Conservation (phyloP, 1,140 invertebrate species). For the Phortica variegata region DNA sequence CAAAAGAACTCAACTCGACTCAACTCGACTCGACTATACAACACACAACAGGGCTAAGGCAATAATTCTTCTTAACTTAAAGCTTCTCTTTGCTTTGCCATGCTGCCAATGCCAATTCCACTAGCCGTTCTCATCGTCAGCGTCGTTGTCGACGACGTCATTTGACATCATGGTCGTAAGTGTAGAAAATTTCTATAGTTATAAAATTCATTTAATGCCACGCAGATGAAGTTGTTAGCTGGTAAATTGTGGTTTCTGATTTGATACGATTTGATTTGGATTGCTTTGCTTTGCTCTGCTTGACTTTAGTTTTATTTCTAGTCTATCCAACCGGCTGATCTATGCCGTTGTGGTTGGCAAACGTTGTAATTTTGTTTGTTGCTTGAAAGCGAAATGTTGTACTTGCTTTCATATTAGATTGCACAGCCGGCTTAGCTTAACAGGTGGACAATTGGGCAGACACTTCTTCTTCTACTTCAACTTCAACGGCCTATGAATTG, state of each 20-base stretch:
- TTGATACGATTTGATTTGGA: slow-evolving; percentile 9
- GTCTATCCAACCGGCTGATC: no score
- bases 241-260: slow-evolving; percentile 27
- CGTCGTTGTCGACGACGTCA: no score
- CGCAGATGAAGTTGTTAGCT: slow-evolving; percentile 50
- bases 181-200: no score
- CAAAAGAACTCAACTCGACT: slow-evolving; percentile 11
- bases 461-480: slow-evolving; percentile 2
- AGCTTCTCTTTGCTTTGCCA: slow-evolving; percentile 4
- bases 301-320: slow-evolving; percentile 13
- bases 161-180: no score
- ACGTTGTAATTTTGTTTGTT: slow-evolving; percentile 43
- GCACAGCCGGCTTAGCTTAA: slow-evolving; percentile 1
- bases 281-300: slow-evolving; percentile 19
- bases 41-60: no score
- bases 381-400: slow-evolving; percentile 50
- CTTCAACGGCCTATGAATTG: no score
- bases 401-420: slow-evolving; percentile 40
- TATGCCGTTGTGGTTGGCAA: slow-evolving; percentile 4
- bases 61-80: no score
- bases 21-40: slow-evolving; percentile 1
- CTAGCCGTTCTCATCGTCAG: no score
- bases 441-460: slow-evolving; percentile 11
- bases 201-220: slow-evolving; percentile 39
- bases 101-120: slow-evolving; percentile 4